Evolutionary conservation across 1,140 invertebrate genomes (phyloP).

Genomic region (Macrostomum lignano): DNA sequence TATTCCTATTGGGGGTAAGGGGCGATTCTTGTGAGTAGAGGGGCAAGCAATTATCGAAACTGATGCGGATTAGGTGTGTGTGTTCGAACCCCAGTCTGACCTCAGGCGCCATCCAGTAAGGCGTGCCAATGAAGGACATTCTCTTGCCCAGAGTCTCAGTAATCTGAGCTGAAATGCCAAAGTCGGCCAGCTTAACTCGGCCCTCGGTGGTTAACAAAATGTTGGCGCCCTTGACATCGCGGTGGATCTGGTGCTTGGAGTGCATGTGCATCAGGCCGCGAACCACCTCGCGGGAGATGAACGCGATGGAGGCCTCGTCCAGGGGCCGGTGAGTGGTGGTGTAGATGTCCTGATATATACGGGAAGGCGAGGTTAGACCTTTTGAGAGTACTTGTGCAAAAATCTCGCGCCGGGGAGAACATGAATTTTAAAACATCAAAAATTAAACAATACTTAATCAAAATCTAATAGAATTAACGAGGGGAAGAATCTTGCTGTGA

Average conservation of each 20-base stretch:
- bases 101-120: slow-evolving; percentile 49
- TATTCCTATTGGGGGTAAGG: no score
- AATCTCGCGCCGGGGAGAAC: no score
- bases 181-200: slow-evolving; percentile 90
- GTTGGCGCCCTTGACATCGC: slow-evolving; percentile 75
- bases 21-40: no score
- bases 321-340: slow-evolving; percentile 36
- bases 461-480: no score
- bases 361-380: no score
- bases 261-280: slow-evolving; percentile 83
- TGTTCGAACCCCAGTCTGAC: slow-evolving; percentile 98
- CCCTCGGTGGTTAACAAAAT: slow-evolving; percentile 79
- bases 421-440: no score
- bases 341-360: slow-evolving; percentile 80
- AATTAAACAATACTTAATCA: no score
- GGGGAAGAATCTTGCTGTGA: no score
- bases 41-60: no score
- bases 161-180: slow-evolving; percentile 95
- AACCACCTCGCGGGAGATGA: slow-evolving; percentile 80
- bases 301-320: slow-evolving; percentile 74
- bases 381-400: no score
- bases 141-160: slow-evolving; percentile 93
- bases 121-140: slow-evolving; percentile 97
- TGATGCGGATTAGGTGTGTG: no score
- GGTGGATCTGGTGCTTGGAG: slow-evolving; percentile 76